These are phyloP conservation scores for Pristis pectinata DNA, from an alignment of 2,797 vertebrate genomes.

Conservation along the genomic window DNA sequence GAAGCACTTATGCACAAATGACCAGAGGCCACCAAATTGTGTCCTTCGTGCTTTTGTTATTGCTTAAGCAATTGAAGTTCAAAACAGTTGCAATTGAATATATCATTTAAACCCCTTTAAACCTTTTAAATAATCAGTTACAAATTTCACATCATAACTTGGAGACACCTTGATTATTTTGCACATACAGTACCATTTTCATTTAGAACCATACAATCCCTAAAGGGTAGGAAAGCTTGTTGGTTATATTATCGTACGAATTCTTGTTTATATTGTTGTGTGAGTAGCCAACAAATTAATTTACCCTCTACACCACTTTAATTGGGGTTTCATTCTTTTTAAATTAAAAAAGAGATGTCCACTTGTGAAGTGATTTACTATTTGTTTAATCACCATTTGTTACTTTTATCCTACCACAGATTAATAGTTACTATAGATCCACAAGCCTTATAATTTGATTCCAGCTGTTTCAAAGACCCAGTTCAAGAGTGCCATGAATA, in stretches of 20 bases:
- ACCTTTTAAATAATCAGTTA: background rate
- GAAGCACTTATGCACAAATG: background rate
- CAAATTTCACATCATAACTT: background rate
- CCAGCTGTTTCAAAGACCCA: background rate
- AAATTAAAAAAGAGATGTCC: background rate
- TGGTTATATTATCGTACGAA: background rate
- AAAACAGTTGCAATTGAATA: background rate
- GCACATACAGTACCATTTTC: background rate
- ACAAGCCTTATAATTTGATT: background rate
- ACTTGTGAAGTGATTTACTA: background rate
- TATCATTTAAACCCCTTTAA: background rate
- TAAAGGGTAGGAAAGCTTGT: background rate
- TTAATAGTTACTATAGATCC: background rate
- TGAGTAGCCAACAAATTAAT: too few species aligned
- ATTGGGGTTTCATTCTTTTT: background rate
- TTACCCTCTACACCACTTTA: background rate
- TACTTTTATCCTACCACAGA: background rate
- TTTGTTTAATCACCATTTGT: background rate
- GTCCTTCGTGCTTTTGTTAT: background rate
- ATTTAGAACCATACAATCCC: background rate
- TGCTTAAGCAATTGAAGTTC: background rate
- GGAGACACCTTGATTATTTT: background rate
- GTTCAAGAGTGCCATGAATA: background rate
- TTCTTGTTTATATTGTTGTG: background rate
- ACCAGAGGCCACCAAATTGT: background rate